Evolutionary conservation across 2,113 vertebrate genomes (phyloP), one percentile per base, ranked within the genome.

Genomic region (Hemiprocne comata): DNA sequence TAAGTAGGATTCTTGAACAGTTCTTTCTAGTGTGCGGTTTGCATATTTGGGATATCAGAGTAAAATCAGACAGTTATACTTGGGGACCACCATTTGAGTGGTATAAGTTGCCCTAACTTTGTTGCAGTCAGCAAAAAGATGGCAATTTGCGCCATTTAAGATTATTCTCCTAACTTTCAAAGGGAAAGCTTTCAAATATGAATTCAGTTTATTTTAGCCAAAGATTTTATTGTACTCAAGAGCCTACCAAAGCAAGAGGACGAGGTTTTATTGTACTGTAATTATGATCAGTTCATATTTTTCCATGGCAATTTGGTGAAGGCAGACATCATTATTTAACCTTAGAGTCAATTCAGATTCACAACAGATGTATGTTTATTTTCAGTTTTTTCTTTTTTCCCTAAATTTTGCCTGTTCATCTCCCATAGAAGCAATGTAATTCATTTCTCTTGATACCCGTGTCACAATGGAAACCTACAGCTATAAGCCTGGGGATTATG

Each of bases 281-380:
- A 93, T 95, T 92, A 93, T 95, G 87, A 94, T 90, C 91, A 94
- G 62, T 95, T 94, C 23, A 1, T 93, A 96, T 89, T 96, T 95
- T 96, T 96, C 92, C 94, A 91, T 87, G 91, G 91, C 94, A 96
- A 83, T 87, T 96, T 93, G 94, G 86, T 96, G 85, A 96, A 97
- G 85, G 88, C 92, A 96, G 79, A 83, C 89, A 94, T 90, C 94
- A 80, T 87, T 95, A 87, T 96, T 96, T 91, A 97, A 96, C 84
- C 83, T 95, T 93, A 75, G 65, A 96, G 80, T 90, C 90, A 89
- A 89, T 89, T 50, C 95, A 95, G 92, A 97, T 95, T 96, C 91
- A 92, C 91, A 95, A 94, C 96, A 96, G 95, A 97, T 96, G 95
- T 94, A 96, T 92, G 60, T 83, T 94, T 96, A 70, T 95, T 94